Percentiles rank a stretch among this genome's conserved stretches.
These are phyloP conservation scores for Philereme vetulata DNA, from an alignment of 2,888 invertebrate species.

Conservation along the genomic window DNA sequence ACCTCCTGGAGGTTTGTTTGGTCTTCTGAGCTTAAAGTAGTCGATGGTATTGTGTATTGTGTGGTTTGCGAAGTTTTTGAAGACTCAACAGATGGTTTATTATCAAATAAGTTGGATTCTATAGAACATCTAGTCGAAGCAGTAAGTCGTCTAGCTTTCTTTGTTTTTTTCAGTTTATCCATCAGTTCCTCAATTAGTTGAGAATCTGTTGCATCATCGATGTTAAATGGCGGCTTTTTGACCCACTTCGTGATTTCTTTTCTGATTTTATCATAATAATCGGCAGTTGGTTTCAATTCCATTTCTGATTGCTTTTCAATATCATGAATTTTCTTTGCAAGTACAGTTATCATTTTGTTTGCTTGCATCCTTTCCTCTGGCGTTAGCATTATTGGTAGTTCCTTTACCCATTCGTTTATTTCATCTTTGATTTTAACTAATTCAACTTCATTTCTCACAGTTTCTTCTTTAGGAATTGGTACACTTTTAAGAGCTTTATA, in stretches of 20 bases:
- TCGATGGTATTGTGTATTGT: conserved; percentile 36
- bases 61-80: neutral
- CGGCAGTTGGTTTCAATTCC: conserved; percentile 27
- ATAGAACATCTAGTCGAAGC: conserved; percentile 32
- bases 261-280: conserved; percentile 40
- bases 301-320: conserved; percentile 47
- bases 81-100: neutral
- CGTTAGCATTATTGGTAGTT: conserved; percentile 44
- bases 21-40: conserved; percentile 51
- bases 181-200: conserved; percentile 42
- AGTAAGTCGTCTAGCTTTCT: conserved; percentile 43
- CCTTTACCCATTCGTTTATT: conserved; percentile 53
- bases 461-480: conserved; percentile 50
- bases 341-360: conserved; percentile 49
- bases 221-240: conserved; percentile 47
- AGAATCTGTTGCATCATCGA: conserved; percentile 34
- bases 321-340: conserved; percentile 54
- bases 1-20: conserved; percentile 50
- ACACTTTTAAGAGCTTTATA: conserved; percentile 53
- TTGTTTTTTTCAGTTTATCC: conserved; percentile 43
- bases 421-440: conserved; percentile 53
- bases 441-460: conserved; percentile 52
- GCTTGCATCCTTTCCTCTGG: conserved; percentile 39
- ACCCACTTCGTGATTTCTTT: conserved; percentile 52
- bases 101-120: conserved; percentile 13